Evolutionary conservation across 1,140 invertebrate genomes (phyloP).

Genomic region (Portunus trituberculatus): DNA sequence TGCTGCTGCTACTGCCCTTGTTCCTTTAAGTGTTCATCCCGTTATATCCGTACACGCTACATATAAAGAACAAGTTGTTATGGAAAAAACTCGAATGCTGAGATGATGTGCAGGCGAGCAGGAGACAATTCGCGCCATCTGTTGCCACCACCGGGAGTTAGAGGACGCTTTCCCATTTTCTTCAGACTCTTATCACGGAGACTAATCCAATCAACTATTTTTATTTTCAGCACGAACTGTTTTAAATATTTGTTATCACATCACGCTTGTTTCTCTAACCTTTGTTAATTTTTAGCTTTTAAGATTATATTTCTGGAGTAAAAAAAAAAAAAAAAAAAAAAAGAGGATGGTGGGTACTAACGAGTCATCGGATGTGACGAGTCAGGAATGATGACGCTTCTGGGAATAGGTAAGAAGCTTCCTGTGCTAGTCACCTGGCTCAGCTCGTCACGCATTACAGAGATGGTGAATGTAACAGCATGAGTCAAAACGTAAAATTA

Average conservation of each 20-base stretch:
- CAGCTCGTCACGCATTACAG: not conserved
- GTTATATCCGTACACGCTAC: too few species aligned
- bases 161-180: conserved; percentile 48
- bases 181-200: not conserved
- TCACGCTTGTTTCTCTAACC: too few species aligned
- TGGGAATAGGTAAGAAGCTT: not conserved
- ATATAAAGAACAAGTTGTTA: too few species aligned
- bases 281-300: not conserved
- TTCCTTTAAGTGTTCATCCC: too few species aligned
- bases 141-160: conserved; percentile 29
- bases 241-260: not conserved
- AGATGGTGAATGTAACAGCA: not conserved
- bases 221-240: not conserved
- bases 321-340: not conserved
- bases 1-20: too few species aligned
- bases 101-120: not conserved
- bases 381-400: not conserved
- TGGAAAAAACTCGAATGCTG: not conserved
- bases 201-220: conserved; percentile 5
- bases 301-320: not conserved
- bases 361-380: not conserved
- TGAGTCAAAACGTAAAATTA: not conserved
- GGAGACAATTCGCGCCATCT: conserved; percentile 43
- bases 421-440: not conserved
- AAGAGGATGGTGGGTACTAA: not conserved